Conservation (phyloP, 2,113 vertebrate genomes). For the Ornithorhynchus anatinus region DNA sequence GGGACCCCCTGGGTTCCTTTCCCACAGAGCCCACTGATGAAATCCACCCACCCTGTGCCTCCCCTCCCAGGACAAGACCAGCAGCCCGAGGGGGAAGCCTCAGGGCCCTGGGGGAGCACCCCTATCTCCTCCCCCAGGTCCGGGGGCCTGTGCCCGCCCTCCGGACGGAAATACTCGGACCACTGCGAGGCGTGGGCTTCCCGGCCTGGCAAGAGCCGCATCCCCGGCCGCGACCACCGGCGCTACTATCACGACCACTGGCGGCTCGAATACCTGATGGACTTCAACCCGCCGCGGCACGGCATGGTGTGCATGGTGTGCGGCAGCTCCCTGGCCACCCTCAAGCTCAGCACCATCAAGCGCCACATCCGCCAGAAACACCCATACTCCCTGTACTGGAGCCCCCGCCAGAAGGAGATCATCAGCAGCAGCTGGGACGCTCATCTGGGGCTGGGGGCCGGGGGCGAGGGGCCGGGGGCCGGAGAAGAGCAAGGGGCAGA, state of each 20-base stretch:
- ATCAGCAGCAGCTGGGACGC: constrained; percentile 91
- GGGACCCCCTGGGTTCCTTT: not conserved
- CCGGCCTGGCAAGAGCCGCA: constrained; percentile 81
- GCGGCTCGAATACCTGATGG: constrained; percentile 93
- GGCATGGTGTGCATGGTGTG: constrained; percentile 97
- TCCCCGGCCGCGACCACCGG: constrained; percentile 86
- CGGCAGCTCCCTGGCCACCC: constrained; percentile 87
- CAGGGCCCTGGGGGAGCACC: constrained; percentile 39
- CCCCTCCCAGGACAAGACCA: constrained; percentile 72
- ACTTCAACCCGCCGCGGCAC: constrained; percentile 84
- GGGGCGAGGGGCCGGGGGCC: constrained; percentile 51
- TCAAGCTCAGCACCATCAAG: constrained; percentile 95
- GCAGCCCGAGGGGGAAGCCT: constrained; percentile 59
- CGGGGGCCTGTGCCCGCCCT: constrained; percentile 59
- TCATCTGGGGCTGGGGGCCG: constrained; percentile 77
- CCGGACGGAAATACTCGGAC: constrained; percentile 69
- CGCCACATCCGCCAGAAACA: constrained; percentile 91
- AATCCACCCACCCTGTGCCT: constrained; percentile 33
- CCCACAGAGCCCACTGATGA: not conserved
- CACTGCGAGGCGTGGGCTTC: constrained; percentile 80
- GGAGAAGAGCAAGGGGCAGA: constrained; percentile 52
- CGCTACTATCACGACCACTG: constrained; percentile 96
- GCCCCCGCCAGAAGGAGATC: constrained; percentile 84
- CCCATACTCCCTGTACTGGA: constrained; percentile 89
- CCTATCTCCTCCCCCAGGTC: constrained; percentile 44